These are phyloP conservation scores for Lanistes nyassanus DNA, from an alignment of 1,140 invertebrate species.

Conservation along the genomic window DNA sequence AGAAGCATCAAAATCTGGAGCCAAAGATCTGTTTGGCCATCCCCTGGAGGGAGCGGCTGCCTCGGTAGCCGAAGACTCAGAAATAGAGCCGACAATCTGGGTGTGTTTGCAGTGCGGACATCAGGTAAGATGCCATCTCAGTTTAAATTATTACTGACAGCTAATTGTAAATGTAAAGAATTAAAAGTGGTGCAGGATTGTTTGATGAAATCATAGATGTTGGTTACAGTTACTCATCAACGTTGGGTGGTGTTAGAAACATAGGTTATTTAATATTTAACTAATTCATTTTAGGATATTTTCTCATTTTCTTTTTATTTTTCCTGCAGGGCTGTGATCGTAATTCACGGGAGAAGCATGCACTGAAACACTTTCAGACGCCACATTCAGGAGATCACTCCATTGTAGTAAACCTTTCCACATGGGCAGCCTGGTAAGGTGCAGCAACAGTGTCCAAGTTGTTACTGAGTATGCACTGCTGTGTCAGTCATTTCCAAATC, in stretches of 20 bases:
- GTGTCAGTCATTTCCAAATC: no score
- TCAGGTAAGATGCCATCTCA: constrained; percentile 56
- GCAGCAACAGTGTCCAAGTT: no score
- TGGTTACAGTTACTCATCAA: no score
- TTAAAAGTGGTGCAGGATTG: no score
- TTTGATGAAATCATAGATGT: no score
- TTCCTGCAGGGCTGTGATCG: constrained; percentile 76
- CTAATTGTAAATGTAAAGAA: no score
- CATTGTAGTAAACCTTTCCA: constrained; percentile 77
- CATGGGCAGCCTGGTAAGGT: constrained; percentile 78
- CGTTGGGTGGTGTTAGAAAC: no score
- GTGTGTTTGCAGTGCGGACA: constrained; percentile 78
- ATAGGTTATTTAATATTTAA: no score
- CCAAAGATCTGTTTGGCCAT: constrained; percentile 23
- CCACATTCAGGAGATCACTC: constrained; percentile 81
- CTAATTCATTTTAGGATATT: no score
- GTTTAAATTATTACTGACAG: neutral
- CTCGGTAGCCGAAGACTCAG: constrained; percentile 19
- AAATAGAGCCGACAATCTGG: constrained; percentile 64
- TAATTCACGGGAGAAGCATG: constrained; percentile 76
- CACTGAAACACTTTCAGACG: constrained; percentile 79
- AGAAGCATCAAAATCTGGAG: constrained; percentile 10
- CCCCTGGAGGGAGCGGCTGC: constrained; percentile 28
- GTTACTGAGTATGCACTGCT: no score
- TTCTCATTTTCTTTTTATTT: neutral